These are phyloP conservation scores for Dendroctonus ponderosae DNA, from an alignment of 1,140 invertebrate species.

Conservation along the genomic window DNA sequence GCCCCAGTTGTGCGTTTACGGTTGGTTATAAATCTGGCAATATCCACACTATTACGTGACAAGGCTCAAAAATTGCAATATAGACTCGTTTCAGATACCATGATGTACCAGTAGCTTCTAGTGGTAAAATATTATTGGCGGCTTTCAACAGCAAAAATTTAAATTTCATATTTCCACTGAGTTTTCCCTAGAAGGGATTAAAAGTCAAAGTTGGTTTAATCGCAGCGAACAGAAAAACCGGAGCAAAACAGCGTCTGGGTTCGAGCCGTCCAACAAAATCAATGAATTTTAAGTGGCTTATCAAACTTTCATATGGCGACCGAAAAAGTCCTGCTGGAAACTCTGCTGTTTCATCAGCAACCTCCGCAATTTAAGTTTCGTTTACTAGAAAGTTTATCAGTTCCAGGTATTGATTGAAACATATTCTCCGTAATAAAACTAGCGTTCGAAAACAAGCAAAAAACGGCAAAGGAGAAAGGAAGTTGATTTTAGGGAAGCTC, in stretches of 20 bases:
- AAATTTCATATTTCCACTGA: no score
- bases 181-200: neutral
- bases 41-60: conserved; percentile 29
- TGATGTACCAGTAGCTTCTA: neutral
- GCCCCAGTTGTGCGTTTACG: conserved; percentile 8
- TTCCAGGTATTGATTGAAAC: neutral
- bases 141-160: no score
- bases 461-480: neutral
- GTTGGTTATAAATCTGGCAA: conserved; percentile 27
- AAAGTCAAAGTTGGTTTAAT: neutral
- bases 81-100: neutral
- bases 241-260: neutral
- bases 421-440: neutral
- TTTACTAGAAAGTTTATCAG: neutral
- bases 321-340: neutral
- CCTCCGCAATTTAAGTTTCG: neutral
- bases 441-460: neutral
- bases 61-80: conserved; percentile 24
- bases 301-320: conserved; percentile 2
- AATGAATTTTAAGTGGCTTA: conserved; percentile 3
- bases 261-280: neutral
- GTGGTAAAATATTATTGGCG: neutral
- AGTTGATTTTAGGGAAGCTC: neutral
- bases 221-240: neutral
- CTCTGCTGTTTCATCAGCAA: neutral